Conservation (phyloP, 1,140 invertebrate species). For the Lepeophtheirus salmonis region DNA sequence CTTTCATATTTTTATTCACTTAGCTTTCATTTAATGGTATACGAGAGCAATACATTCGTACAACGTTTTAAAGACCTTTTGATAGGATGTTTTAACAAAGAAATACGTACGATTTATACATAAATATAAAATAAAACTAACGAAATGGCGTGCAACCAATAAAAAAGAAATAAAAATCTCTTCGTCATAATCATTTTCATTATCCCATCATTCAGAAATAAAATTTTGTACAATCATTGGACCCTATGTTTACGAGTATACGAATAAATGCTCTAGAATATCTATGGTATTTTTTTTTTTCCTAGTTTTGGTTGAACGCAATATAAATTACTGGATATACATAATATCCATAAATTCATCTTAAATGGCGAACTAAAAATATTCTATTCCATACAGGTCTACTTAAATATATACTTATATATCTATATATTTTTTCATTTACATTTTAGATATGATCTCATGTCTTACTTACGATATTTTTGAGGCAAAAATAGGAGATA, state of each 20-base stretch:
- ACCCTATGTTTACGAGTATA: background rate
- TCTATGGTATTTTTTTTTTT: background rate
- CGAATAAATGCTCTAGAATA: background rate
- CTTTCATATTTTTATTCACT: too few relatives aligned
- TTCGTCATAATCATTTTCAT: background rate
- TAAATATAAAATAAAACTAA: background rate
- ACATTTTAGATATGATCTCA: too few relatives aligned
- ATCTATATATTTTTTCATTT: too few relatives aligned
- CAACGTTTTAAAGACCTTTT: too few relatives aligned
- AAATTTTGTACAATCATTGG: background rate
- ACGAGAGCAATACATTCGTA: too few relatives aligned
- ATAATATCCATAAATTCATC: background rate
- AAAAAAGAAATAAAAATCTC: background rate
- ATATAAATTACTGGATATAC: background rate
- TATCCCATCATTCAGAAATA: background rate
- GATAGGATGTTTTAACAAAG: background rate
- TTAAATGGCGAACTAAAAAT: too few relatives aligned
- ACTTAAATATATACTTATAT: too few relatives aligned
- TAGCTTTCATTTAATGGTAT: too few relatives aligned
- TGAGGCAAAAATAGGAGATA: too few relatives aligned
- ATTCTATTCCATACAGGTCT: too few relatives aligned
- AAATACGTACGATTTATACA: background rate
- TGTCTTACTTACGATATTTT: too few relatives aligned
- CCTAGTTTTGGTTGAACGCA: background rate
- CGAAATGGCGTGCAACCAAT: background rate